These are phyloP conservation scores for Tribolium castaneum DNA, from an alignment of 1,140 invertebrate genomes.

Conservation along the genomic window DNA sequence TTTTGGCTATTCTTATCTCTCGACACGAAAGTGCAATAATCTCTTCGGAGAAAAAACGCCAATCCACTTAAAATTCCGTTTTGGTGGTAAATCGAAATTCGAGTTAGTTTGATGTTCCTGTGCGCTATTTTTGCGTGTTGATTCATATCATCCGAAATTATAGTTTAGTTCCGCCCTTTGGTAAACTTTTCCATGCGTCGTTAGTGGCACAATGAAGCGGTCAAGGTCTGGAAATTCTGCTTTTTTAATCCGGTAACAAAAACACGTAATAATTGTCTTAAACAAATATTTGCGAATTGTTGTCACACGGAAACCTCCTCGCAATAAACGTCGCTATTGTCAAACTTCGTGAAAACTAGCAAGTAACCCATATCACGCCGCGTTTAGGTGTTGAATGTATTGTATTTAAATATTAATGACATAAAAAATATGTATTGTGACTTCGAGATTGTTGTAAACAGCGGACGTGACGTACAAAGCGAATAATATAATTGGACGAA, in stretches of 20 bases:
- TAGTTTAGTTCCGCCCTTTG: not conserved
- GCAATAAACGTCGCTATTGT: not conserved
- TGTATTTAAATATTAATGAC: slow-evolving; percentile 35
- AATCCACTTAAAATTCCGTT: not conserved
- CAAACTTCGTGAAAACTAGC: not conserved
- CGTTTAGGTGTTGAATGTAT: not conserved
- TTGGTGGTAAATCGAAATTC: not conserved
- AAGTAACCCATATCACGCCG: slow-evolving; percentile 13
- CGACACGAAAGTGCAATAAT: not conserved
- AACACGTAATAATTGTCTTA: not conserved
- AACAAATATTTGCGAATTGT: slow-evolving; percentile 23
- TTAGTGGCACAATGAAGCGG: not conserved
- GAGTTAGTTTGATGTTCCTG: not conserved
- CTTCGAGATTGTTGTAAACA: slow-evolving; percentile 15
- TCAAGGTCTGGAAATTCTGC: slow-evolving; percentile 9
- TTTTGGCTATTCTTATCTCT: slow-evolving; percentile 15
- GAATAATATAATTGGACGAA: slow-evolving; percentile 22
- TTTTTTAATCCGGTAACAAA: slow-evolving; percentile 6
- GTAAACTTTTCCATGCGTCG: not conserved
- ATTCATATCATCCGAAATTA: not conserved
- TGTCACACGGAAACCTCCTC: slow-evolving; percentile 7
- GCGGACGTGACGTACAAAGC: slow-evolving; percentile 18
- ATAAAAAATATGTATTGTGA: slow-evolving; percentile 29
- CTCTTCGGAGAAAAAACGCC: not conserved
- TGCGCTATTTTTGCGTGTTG: not conserved